These are phyloP conservation scores for Leptoclinus maculatus DNA, from an alignment of 2,797 vertebrate species.

Conservation along the genomic window DNA sequence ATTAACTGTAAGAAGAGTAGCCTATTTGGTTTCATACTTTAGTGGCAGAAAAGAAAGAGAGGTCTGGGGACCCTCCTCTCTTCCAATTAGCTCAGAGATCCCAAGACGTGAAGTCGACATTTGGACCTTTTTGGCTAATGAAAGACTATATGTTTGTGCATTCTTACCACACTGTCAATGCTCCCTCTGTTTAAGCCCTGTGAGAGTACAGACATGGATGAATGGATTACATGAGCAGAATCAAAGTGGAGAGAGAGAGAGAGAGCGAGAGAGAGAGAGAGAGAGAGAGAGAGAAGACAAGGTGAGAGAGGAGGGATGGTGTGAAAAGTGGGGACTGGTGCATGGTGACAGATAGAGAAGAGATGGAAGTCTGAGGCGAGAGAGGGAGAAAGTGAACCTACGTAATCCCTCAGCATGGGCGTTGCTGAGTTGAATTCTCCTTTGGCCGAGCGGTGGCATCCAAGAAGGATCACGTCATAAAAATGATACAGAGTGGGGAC, in stretches of 20 bases:
- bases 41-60: not conserved
- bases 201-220: constrained; percentile 19
- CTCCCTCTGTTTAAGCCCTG: constrained; percentile 3
- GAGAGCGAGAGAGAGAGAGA: not conserved
- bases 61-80: not conserved
- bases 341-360: not conserved
- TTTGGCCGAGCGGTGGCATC: constrained; percentile 36
- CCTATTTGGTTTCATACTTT: not conserved
- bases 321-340: constrained; percentile 14
- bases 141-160: constrained; percentile 7
- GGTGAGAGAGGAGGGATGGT: constrained; percentile 27
- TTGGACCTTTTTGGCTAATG: not conserved
- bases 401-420: constrained; percentile 31
- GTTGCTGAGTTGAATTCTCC: constrained; percentile 23
- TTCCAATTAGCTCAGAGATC: not conserved
- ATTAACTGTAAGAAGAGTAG: not conserved
- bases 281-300: constrained; percentile 9
- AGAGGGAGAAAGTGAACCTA: constrained; percentile 27
- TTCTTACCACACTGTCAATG: constrained; percentile 7
- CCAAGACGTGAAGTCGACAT: not conserved
- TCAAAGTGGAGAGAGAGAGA: constrained; percentile 13
- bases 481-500: constrained; percentile 73
- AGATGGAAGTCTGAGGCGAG: constrained; percentile 33
- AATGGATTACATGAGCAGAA: constrained; percentile 45
- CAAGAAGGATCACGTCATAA: constrained; percentile 74